Conservation (phyloP, 2,888 invertebrate genomes). For the Sisyra nigra region DNA sequence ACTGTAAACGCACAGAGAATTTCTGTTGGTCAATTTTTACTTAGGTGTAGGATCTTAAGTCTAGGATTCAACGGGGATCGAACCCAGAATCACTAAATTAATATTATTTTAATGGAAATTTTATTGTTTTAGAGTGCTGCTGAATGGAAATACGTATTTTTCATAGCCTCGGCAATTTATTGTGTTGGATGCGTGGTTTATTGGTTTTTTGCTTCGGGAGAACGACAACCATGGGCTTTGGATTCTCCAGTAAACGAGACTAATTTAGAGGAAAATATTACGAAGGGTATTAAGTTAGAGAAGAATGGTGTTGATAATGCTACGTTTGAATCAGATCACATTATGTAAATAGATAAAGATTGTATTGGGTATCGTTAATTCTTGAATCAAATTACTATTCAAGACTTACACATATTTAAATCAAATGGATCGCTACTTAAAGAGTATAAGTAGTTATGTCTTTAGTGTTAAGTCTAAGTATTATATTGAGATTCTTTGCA, state of each 20-base stretch:
- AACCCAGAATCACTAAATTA: neutral
- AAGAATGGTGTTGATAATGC: constrained; percentile 9
- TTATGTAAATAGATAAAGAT: constrained; percentile 3
- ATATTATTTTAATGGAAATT: neutral
- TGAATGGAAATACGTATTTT: constrained; percentile 79
- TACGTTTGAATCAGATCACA: constrained; percentile 10
- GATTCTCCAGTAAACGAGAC: constrained; percentile 19
- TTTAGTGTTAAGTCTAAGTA: too few species aligned
- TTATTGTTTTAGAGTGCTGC: constrained; percentile 24
- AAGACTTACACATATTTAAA: too few species aligned
- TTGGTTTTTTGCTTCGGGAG: constrained; percentile 64
- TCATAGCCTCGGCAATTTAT: constrained; percentile 69
- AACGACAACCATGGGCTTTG: constrained; percentile 66
- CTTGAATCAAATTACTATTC: too few species aligned
- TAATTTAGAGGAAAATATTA: constrained; percentile 7
- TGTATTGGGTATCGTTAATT: too few species aligned
- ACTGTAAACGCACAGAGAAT: too few species aligned
- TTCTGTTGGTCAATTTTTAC: too few species aligned
- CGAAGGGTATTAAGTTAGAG: constrained; percentile 1
- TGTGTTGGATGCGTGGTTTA: constrained; percentile 73
- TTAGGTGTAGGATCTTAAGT: neutral
- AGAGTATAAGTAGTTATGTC: too few species aligned
- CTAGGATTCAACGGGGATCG: neutral
- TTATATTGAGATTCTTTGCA: too few species aligned
- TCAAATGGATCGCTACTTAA: too few species aligned